These are phyloP conservation scores for Achlya flavicornis DNA, from an alignment of 2,888 invertebrate species.

Conservation along the genomic window DNA sequence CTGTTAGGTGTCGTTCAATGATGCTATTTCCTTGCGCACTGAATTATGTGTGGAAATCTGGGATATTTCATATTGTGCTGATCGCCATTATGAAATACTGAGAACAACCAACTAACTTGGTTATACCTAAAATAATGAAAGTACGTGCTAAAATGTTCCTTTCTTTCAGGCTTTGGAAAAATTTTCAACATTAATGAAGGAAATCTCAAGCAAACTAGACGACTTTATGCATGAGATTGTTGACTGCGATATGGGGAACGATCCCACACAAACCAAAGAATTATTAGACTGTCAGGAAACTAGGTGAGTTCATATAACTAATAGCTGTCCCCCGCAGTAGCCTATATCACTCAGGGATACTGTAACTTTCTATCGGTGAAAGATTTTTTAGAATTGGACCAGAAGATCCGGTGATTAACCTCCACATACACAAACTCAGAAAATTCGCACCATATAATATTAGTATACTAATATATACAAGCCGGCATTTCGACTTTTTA, in stretches of 20 bases:
- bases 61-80: conserved; percentile 57
- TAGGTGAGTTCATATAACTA: conserved; percentile 71
- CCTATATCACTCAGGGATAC: too few relatives aligned
- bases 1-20: conserved; percentile 44
- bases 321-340: too few relatives aligned
- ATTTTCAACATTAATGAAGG: conserved; percentile 95
- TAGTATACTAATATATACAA: too few relatives aligned
- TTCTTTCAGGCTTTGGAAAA: conserved; percentile 93
- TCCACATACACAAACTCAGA: too few relatives aligned
- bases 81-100: conserved; percentile 64
- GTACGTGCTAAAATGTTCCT: background rate
- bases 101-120: conserved; percentile 32
- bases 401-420: too few relatives aligned
- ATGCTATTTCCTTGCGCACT: conserved; percentile 73
- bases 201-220: conserved; percentile 93
- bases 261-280: conserved; percentile 94
- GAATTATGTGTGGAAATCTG: conserved; percentile 57
- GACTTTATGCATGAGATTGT: conserved; percentile 94
- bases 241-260: conserved; percentile 97
- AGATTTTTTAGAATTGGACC: too few relatives aligned
- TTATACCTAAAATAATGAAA: too few relatives aligned
- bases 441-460: too few relatives aligned
- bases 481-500: too few relatives aligned
- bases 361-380: too few relatives aligned
- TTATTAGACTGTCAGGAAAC: conserved; percentile 92